These are phyloP conservation scores for Taurulus bubalis DNA, from an alignment of 2,113 vertebrate genomes.

Conservation along the genomic window DNA sequence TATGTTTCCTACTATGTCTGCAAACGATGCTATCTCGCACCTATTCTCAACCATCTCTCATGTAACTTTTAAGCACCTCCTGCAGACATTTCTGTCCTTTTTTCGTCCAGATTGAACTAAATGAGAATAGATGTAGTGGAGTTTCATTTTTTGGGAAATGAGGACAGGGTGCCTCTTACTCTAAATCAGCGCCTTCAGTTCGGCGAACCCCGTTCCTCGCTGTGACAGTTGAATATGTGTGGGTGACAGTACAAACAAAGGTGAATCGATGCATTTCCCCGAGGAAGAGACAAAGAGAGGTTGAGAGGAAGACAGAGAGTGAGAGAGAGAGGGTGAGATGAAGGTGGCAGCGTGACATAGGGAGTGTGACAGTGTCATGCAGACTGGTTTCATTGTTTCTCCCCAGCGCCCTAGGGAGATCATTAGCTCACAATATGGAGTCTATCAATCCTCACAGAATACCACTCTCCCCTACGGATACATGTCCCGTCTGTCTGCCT, in stretches of 20 bases:
- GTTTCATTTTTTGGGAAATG: conserved; percentile 61
- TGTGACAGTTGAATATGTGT: conserved; percentile 73
- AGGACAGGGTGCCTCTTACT: conserved; percentile 61
- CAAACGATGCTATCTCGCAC: conserved; percentile 63
- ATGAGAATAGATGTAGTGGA: conserved; percentile 63
- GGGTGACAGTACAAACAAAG: conserved; percentile 81
- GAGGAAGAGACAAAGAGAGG: conserved; percentile 57
- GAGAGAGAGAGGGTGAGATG: conserved; percentile 45
- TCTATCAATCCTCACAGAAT: conserved; percentile 82
- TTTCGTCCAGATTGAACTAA: conserved; percentile 58
- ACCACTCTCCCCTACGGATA: conserved; percentile 73
- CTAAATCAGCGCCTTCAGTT: conserved; percentile 67
- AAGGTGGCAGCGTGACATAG: conserved; percentile 71
- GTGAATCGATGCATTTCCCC: conserved; percentile 78
- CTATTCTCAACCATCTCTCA: conserved; percentile 49
- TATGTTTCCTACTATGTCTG: conserved; percentile 59
- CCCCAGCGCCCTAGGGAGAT: conserved; percentile 77
- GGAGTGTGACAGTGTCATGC: conserved; percentile 78
- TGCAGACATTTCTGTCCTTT: conserved; percentile 52
- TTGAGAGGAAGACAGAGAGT: conserved; percentile 54
- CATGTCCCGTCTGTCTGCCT: conserved; percentile 70
- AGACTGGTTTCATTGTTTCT: conserved; percentile 77
- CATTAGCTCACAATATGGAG: conserved; percentile 83
- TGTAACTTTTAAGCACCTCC: conserved; percentile 59
- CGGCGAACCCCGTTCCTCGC: conserved; percentile 48